These are phyloP conservation scores for Phoenicopterus ruber DNA, from an alignment of 2,113 vertebrate genomes.

Conservation along the genomic window DNA sequence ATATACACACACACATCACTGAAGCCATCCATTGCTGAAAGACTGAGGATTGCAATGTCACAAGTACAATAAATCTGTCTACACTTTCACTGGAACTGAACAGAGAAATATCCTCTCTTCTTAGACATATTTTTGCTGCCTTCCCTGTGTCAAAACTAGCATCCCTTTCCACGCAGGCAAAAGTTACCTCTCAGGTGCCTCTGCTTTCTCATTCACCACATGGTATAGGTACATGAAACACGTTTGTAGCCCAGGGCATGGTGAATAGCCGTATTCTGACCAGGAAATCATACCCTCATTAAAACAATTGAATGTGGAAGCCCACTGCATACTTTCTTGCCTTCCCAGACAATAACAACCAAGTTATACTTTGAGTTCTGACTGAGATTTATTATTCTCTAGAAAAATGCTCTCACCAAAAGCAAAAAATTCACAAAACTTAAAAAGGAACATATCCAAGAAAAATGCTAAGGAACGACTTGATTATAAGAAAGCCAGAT, in stretches of 20 bases:
- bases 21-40: not conserved
- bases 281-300: not conserved
- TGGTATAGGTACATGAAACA: not conserved
- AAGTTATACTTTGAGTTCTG: not conserved
- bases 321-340: not conserved
- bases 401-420: not conserved
- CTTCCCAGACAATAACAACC: not conserved
- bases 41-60: not conserved
- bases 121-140: not conserved
- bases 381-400: not conserved
- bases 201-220: not conserved
- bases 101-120: not conserved
- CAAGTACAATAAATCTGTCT: not conserved
- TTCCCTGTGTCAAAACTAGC: not conserved
- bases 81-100: not conserved
- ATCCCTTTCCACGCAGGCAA: not conserved
- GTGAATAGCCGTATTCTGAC: not conserved
- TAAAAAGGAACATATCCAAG: not conserved
- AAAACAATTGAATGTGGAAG: not conserved
- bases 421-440: not conserved
- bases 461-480: not conserved
- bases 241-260: fast-evolving
- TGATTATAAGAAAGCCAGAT: not conserved
- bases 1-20: not conserved
- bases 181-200: not conserved